Conservation (phyloP, 2,888 invertebrate genomes). For the Strigamia crassipes region DNA sequence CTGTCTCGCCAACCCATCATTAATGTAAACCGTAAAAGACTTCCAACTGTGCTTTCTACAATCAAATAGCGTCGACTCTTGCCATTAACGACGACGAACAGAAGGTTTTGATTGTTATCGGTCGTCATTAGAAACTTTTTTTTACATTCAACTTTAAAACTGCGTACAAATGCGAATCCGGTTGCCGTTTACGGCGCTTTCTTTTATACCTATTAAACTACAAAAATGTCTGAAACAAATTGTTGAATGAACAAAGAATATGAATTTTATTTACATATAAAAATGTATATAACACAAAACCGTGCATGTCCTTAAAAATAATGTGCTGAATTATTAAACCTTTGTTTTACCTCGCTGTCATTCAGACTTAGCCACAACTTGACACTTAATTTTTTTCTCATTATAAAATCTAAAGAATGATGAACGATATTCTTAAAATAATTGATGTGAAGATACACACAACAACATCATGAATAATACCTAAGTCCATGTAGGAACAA, state of each 20-base stretch:
- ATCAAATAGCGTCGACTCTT: neutral
- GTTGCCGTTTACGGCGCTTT: too few relatives aligned
- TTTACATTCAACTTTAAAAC: neutral
- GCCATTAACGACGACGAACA: neutral
- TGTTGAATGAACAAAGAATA: too few relatives aligned
- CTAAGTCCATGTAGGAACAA: too few relatives aligned
- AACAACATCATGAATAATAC: neutral
- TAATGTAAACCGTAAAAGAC: neutral
- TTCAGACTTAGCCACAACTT: neutral
- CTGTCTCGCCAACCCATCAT: too few relatives aligned
- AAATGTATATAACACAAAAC: too few relatives aligned
- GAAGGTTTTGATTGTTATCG: neutral
- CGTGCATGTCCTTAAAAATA: too few relatives aligned
- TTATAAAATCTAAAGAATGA: neutral
- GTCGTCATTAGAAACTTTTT: neutral
- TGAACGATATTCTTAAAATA: neutral
- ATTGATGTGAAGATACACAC: neutral
- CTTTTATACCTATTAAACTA: too few relatives aligned
- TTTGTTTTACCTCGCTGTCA: slow-evolving; percentile 2
- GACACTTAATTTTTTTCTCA: neutral
- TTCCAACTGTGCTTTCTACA: neutral
- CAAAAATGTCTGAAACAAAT: too few relatives aligned
- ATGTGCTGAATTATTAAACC: neutral
- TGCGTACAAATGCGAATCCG: too few relatives aligned
- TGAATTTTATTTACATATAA: too few relatives aligned